Evolutionary conservation across 2,113 vertebrate genomes (phyloP).

Genomic region (Sisor rabdophorus): DNA sequence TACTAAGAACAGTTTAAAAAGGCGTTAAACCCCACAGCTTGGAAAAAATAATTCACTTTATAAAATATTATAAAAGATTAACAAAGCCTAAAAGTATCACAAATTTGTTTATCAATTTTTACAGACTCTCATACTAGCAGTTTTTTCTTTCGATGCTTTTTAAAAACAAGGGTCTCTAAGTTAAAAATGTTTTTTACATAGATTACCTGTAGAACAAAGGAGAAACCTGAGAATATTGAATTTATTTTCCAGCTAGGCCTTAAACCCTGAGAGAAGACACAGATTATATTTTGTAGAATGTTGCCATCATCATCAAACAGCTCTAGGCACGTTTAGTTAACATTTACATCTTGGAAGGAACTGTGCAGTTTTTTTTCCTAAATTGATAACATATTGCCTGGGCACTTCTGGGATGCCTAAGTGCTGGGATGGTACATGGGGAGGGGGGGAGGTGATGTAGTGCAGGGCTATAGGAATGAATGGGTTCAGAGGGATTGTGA

Average conservation of each 20-base stretch:
- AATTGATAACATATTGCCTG: conserved; percentile 84
- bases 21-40: background rate
- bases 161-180: background rate
- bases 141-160: conserved; percentile 6
- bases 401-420: conserved; percentile 70
- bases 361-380: conserved; percentile 67
- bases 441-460: too few relatives aligned
- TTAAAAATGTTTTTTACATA: conserved; percentile 28
- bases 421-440: conserved; percentile 39
- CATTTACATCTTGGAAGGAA: conserved; percentile 87
- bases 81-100: too few relatives aligned
- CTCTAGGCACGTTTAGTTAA: conserved; percentile 79
- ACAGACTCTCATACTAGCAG: background rate
- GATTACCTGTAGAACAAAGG: conserved; percentile 40
- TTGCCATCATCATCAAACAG: conserved; percentile 81
- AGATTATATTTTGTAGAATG: conserved; percentile 77
- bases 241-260: conserved; percentile 63
- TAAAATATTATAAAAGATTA: background rate
- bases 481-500: conserved; percentile 72
- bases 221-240: conserved; percentile 63
- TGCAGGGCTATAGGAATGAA: background rate
- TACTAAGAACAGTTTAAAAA: background rate
- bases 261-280: conserved; percentile 68
- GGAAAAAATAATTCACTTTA: background rate
- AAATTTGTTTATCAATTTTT: too few relatives aligned